A percentile compares a stretch with the other conserved stretches of the same genome.
Conservation (phyloP, 2,888 invertebrate species). For the Dynastes tityus region DNA sequence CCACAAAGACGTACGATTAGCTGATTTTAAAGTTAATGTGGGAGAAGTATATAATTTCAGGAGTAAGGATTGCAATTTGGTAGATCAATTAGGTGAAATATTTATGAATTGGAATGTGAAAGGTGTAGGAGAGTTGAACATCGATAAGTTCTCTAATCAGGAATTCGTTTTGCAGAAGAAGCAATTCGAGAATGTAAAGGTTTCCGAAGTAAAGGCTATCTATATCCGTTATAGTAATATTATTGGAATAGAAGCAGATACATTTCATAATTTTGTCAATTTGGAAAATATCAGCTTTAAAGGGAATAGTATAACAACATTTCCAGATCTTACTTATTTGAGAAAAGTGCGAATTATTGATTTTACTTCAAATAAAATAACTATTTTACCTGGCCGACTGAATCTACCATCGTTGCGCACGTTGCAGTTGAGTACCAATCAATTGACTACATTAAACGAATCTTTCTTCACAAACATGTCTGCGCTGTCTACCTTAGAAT, state of each 20-base stretch:
- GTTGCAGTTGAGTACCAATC: background rate
- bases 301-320: background rate
- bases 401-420: background rate
- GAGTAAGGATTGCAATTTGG: constrained; percentile 4
- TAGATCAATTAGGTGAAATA: background rate
- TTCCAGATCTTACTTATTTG: background rate
- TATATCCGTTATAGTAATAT: background rate
- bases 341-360: background rate
- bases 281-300: background rate
- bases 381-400: background rate
- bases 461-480: background rate
- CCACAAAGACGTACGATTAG: background rate
- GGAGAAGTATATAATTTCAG: background rate
- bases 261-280: background rate
- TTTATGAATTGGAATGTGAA: background rate
- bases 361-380: background rate
- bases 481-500: constrained; percentile 29
- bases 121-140: background rate
- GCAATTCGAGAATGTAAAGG: constrained; percentile 1
- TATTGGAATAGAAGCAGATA: constrained; percentile 3
- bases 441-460: background rate
- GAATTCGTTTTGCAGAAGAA: background rate
- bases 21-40: background rate
- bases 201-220: background rate
- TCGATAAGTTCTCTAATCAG: background rate